phyloP scores from a whole-genome alignment of 2,888 invertebrate genomes.

The Zootermopsis nevadensis region DNA sequence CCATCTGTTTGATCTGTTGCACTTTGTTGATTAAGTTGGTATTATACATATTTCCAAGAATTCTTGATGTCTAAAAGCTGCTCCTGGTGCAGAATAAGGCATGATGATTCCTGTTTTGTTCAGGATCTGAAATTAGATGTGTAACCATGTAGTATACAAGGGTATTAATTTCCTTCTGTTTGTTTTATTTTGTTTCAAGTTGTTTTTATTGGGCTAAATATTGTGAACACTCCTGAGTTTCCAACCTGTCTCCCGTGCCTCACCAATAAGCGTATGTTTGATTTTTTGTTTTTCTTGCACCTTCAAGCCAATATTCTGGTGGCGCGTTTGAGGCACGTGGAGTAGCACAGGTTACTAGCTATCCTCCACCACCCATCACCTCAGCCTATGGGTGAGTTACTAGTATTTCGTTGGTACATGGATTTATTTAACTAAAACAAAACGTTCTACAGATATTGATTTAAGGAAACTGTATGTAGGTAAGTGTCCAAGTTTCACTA shows the following conservation, averaged over 20 bases:
- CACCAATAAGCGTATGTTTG: slow-evolving; percentile 37
- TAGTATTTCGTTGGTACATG: slow-evolving; percentile 20
- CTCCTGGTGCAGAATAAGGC: too few relatives aligned
- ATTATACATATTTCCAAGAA: too few relatives aligned
- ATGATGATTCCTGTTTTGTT: too few relatives aligned
- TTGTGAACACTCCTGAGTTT: slow-evolving; percentile 17
- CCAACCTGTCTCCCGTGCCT: slow-evolving; percentile 29
- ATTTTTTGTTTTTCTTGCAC: slow-evolving; percentile 44
- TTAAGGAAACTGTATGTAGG: too few relatives aligned
- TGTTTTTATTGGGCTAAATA: neutral
- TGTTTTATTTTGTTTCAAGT: neutral
- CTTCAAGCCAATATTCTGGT: slow-evolving; percentile 45
- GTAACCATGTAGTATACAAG: too few relatives aligned
- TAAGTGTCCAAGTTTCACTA: too few relatives aligned
- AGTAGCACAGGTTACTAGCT: slow-evolving; percentile 22
- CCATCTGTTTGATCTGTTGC: too few relatives aligned
- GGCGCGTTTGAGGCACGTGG: slow-evolving; percentile 44
- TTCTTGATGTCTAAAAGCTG: too few relatives aligned
- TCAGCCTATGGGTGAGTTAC: slow-evolving; percentile 43
- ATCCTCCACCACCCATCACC: slow-evolving; percentile 38
- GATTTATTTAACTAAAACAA: neutral
- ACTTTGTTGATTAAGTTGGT: too few relatives aligned
- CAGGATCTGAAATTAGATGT: too few relatives aligned
- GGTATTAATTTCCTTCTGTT: neutral
- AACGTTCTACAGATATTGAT: too few relatives aligned